Evolutionary conservation across 2,888 invertebrate genomes (phyloP), one percentile per base, ranked within the genome.

Genomic region (Lacanobia oleracea): DNA sequence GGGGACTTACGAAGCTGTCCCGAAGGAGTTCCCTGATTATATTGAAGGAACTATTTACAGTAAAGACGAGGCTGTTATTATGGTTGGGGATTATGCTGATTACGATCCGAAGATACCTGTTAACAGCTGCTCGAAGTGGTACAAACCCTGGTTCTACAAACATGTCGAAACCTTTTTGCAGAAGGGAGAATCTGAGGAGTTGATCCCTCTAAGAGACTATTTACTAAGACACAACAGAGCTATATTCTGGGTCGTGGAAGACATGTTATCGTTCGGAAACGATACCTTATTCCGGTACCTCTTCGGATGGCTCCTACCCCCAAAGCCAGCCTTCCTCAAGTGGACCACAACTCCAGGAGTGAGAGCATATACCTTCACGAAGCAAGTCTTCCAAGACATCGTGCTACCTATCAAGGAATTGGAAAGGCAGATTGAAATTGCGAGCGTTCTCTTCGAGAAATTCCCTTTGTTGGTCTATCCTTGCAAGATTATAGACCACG

Each of bases 81-180:
- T 97, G 97, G 93, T 96, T 0, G 97, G 97, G 0, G 96, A 97
- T 74, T 97, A 97, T 86, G 95, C 97, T 0, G 97, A 97, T 84
- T 96, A 96, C 60, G 96, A 97, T 67, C 89, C 93, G 0, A 92
- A 89, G 0, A 83, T 96, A n/a, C 85, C 93, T 0, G 91, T 97
- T 0, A 97, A 97, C 79, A 89, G 95, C 73, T 95, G 97, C 64
- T 96, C 97, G 0, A 93, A 91, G 37, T 97, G 97, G 97, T 97
- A 97, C 89, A 97, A 97, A 84, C 97, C 97, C 0, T 97, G 97
- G 97, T 97, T 97, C 88, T 97, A 97, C 84, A 97, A 97, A 82
- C 97, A 97, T 81, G 97, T 97, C 0, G 97, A 97, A 85, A 91
- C 92, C 0, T 97, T 97, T 84, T 88, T 97, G 8, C 72, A 84